These are phyloP conservation scores for Porites divaricata DNA, from an alignment of 92 coral and sea anemone species.

Conservation along the genomic window DNA sequence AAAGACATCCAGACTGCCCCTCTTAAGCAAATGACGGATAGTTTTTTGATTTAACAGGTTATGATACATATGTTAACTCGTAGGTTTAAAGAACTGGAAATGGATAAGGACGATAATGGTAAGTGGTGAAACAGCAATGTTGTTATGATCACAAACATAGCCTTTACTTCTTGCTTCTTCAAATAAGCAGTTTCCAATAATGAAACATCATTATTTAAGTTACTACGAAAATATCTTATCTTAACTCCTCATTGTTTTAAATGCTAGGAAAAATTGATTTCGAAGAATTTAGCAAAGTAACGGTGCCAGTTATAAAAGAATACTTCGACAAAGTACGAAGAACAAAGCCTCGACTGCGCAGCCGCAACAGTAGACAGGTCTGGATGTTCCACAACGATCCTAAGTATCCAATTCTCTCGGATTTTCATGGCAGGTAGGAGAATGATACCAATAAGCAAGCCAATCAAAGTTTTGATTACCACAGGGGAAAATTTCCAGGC, in stretches of 20 bases:
- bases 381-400: conserved; percentile 91
- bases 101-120: conserved; percentile 78
- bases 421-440: conserved; percentile 86
- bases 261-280: conserved; percentile 68
- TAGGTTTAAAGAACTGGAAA: conserved; percentile 81
- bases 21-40: too few relatives aligned
- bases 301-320: conserved; percentile 64
- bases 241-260: not conserved
- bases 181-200: not conserved
- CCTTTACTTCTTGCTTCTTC: not conserved
- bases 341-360: conserved; percentile 82
- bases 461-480: not conserved
- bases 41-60: not conserved
- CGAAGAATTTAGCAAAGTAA: conserved; percentile 68
- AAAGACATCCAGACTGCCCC: too few relatives aligned
- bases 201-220: too few relatives aligned
- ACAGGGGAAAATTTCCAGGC: too few relatives aligned
- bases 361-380: conserved; percentile 88
- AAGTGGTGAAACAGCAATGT: conserved; percentile 6
- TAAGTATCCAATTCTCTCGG: conserved; percentile 84
- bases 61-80: not conserved
- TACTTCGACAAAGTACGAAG: conserved; percentile 76
- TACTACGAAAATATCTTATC: not conserved
- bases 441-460: not conserved
- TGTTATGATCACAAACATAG: too few relatives aligned